Conservation (phyloP, 2,888 invertebrate genomes). For the Netelia inedita region DNA sequence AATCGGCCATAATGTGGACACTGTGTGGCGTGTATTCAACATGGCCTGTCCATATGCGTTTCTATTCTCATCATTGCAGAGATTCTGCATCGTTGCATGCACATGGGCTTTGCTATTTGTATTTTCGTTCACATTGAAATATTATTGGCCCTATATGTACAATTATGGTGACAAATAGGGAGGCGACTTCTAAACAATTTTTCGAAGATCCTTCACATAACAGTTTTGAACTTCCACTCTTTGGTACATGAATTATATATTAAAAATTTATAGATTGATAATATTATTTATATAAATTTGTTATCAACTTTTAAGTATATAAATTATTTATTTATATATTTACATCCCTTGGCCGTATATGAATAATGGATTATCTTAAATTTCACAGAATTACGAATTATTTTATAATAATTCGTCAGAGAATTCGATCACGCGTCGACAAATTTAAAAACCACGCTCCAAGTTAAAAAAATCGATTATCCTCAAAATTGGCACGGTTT, state of each 20-base stretch:
- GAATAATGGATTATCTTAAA: no score
- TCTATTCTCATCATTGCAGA: constrained; percentile 60
- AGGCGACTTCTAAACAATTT: constrained; percentile 34
- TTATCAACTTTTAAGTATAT: no score
- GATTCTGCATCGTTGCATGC: constrained; percentile 47
- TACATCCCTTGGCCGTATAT: no score
- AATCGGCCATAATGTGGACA: constrained; percentile 74
- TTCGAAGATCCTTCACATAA: constrained; percentile 13
- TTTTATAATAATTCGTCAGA: not conserved
- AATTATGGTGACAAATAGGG: constrained; percentile 63
- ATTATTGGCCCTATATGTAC: constrained; percentile 52
- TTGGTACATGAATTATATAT: constrained; percentile 24
- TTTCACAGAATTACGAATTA: no score
- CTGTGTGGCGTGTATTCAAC: constrained; percentile 63
- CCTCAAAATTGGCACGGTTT: constrained; percentile 33
- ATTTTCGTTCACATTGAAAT: constrained; percentile 60
- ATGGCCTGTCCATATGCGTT: constrained; percentile 53
- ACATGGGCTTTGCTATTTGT: constrained; percentile 48
- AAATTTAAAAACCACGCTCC: constrained; percentile 6
- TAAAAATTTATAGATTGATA: no score
- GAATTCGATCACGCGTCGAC: not conserved
- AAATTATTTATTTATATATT: no score
- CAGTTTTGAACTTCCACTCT: constrained; percentile 56
- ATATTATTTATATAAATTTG: no score
- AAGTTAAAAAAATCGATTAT: constrained; percentile 13